Evolutionary conservation across 2,113 vertebrate species (phyloP).

Genomic region (Bagarius yarrelli): DNA sequence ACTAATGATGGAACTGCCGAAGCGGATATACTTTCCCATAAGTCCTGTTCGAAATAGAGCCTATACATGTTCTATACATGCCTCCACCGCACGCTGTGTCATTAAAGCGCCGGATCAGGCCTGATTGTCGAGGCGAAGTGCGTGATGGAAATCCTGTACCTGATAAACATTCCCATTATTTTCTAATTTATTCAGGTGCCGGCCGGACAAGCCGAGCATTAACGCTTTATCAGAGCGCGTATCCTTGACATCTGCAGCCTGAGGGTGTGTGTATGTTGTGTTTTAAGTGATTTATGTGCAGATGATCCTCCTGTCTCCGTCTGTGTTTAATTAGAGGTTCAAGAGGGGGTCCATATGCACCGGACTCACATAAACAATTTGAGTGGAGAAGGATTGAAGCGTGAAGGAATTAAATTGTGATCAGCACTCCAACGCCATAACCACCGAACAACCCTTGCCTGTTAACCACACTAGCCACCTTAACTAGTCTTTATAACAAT

Average conservation of each 20-base stretch:
- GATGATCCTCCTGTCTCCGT: slow-evolving; percentile 30
- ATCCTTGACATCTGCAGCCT: slow-evolving; percentile 23
- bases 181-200: slow-evolving; percentile 41
- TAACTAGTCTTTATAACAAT: too few relatives aligned
- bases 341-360: slow-evolving; percentile 47
- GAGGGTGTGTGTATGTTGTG: slow-evolving; percentile 22
- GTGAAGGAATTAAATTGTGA: background rate
- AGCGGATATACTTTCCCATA: slow-evolving; percentile 19
- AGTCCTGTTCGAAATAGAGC: background rate
- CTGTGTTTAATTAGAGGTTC: slow-evolving; percentile 52
- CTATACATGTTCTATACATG: slow-evolving; percentile 7
- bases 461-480: too few relatives aligned
- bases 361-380: slow-evolving; percentile 14
- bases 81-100: slow-evolving; percentile 33
- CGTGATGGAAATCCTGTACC: slow-evolving; percentile 36
- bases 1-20: slow-evolving; percentile 7
- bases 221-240: slow-evolving; percentile 33
- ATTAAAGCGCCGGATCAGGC: slow-evolving; percentile 47
- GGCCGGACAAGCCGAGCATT: slow-evolving; percentile 20
- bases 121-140: slow-evolving; percentile 45
- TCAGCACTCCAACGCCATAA: too few relatives aligned
- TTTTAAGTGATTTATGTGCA: slow-evolving; percentile 44
- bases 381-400: background rate
- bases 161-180: slow-evolving; percentile 51
- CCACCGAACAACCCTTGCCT: too few relatives aligned